Conservation (phyloP, 2,113 vertebrate genomes). For the Nicator chloris region DNA sequence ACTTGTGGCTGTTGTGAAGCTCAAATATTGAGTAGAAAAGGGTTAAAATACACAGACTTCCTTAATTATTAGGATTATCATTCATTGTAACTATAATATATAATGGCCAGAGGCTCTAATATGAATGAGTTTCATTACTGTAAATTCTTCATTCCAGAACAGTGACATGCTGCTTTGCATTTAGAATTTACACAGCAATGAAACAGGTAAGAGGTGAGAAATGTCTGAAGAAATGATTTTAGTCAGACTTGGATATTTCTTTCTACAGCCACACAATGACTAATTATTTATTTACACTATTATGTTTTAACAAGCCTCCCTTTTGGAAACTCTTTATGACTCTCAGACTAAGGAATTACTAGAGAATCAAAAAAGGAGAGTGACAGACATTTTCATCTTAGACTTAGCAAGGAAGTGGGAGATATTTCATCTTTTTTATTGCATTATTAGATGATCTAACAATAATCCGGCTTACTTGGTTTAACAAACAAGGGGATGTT, state of each 20-base stretch:
- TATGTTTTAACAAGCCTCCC: background rate
- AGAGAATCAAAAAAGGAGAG: background rate
- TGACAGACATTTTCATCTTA: background rate
- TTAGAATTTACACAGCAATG: background rate
- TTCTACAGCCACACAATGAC: background rate
- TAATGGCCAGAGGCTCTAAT: background rate
- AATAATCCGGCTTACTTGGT: background rate
- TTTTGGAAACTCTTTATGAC: background rate
- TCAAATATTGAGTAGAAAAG: background rate
- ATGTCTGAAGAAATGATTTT: background rate
- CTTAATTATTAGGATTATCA: background rate
- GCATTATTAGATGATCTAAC: background rate
- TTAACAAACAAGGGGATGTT: background rate
- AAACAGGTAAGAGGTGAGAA: background rate
- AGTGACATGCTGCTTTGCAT: background rate
- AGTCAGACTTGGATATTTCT: background rate
- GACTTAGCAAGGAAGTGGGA: background rate
- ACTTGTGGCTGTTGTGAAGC: background rate
- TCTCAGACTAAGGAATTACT: background rate
- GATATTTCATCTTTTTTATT: background rate
- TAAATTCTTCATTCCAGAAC: background rate
- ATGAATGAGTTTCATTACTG: background rate
- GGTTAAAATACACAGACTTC: background rate
- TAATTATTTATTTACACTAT: background rate
- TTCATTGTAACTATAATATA: background rate